Evolutionary conservation across 2,888 invertebrate species (phyloP).

Genomic region (Agonopterix subpropinquella): DNA sequence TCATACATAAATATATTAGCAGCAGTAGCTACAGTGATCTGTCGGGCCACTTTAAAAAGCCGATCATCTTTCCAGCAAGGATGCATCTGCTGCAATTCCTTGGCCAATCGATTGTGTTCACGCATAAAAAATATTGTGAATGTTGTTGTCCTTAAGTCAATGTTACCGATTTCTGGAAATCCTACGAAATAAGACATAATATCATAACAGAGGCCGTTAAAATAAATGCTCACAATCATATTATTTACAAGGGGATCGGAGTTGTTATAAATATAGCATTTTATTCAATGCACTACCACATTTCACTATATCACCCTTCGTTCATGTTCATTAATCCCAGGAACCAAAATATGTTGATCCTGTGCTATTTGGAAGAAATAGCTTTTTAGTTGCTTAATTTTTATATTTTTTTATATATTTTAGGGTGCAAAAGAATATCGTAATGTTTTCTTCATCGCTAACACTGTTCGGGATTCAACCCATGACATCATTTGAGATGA

Average conservation of each 20-base stretch:
- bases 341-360: no score
- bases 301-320: no score
- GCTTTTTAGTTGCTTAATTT: no score
- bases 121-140: slow-evolving; percentile 51
- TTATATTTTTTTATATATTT: no score
- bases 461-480: no score
- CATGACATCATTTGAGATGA: no score
- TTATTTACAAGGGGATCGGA: neutral
- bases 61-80: slow-evolving; percentile 60
- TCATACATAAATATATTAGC: slow-evolving; percentile 53
- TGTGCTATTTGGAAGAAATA: no score
- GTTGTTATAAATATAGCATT: neutral
- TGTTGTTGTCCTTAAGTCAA: slow-evolving; percentile 43
- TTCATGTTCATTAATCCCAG: no score
- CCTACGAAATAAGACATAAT: slow-evolving; percentile 18
- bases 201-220: no score
- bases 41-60: slow-evolving; percentile 49
- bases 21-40: slow-evolving; percentile 51
- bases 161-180: slow-evolving; percentile 43
- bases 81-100: slow-evolving; percentile 36
- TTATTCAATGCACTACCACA: no score
- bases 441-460: no score
- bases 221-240: neutral
- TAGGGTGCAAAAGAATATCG: no score
- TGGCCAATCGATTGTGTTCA: slow-evolving; percentile 55